Evolutionary conservation across 2,797 vertebrate genomes (phyloP).

Genomic region (Diplodus puntazzo): DNA sequence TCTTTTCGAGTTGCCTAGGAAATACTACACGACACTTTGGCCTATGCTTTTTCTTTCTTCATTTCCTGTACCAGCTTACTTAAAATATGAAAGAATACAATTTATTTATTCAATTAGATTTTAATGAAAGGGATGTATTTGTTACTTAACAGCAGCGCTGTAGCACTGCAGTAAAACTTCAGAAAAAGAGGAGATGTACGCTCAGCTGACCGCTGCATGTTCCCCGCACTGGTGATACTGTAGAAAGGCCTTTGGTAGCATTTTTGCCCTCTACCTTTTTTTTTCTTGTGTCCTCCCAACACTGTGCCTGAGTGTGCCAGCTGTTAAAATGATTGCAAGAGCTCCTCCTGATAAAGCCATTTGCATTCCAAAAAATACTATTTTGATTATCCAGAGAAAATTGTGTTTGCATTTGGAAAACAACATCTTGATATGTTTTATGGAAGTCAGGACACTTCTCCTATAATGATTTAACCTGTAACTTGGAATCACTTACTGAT

Average conservation of each 20-base stretch:
- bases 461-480: not conserved
- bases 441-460: not conserved
- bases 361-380: not conserved
- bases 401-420: not conserved
- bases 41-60: not conserved
- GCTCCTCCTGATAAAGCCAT: not conserved
- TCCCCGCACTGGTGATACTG: not conserved
- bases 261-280: slow-evolving; percentile 7
- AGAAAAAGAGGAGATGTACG: not conserved
- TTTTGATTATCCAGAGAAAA: not conserved
- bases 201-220: not conserved
- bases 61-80: not conserved
- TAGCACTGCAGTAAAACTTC: not conserved
- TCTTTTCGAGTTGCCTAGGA: not conserved
- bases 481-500: not conserved
- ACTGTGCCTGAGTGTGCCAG: not conserved
- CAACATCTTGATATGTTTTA: not conserved
- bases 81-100: slow-evolving; percentile 9
- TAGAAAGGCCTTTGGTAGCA: not conserved
- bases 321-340: not conserved
- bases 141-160: too few relatives aligned
- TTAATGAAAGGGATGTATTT: not conserved
- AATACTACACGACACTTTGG: not conserved
- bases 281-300: not conserved
- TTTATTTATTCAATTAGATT: not conserved